These are phyloP conservation scores for Pseudocheirus occidentalis DNA, from an alignment of 2,797 vertebrate species.

Conservation along the genomic window DNA sequence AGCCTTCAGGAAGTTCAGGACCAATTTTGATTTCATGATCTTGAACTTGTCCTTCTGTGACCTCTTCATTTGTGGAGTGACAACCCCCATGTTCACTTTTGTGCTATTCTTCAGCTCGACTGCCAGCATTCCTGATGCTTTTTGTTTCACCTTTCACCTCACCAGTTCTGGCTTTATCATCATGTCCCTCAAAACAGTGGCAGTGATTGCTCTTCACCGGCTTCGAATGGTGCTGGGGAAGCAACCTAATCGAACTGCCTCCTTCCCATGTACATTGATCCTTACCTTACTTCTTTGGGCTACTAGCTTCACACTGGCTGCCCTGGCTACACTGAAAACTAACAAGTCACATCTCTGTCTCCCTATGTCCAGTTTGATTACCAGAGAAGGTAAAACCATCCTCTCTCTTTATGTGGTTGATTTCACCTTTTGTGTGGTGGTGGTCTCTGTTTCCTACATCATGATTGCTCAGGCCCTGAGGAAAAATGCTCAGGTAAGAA, in stretches of 20 bases:
- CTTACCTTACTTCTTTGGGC: slow-evolving; percentile 95
- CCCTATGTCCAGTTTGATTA: slow-evolving; percentile 90
- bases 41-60: slow-evolving; percentile 98
- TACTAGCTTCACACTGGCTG: slow-evolving; percentile 94
- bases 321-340: slow-evolving; percentile 90
- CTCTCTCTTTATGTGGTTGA: slow-evolving; percentile 93
- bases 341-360: slow-evolving; percentile 91
- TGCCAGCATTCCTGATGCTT: slow-evolving; percentile 88
- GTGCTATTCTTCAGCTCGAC: slow-evolving; percentile 91
- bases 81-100: slow-evolving; percentile 95
- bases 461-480: slow-evolving; percentile 94
- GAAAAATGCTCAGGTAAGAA: slow-evolving; percentile 92
- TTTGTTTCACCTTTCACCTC: slow-evolving; percentile 97
- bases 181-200: slow-evolving; percentile 97
- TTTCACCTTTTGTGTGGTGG: slow-evolving; percentile 94
- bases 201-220: slow-evolving; percentile 95
- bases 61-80: slow-evolving; percentile 95
- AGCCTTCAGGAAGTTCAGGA: slow-evolving; percentile 96
- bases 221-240: slow-evolving; percentile 96
- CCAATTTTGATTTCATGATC: slow-evolving; percentile 98
- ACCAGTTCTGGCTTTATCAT: slow-evolving; percentile 96
- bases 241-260: slow-evolving; percentile 91
- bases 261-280: slow-evolving; percentile 92
- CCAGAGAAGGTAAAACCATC: slow-evolving; percentile 87
- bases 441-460: slow-evolving; percentile 93